Evolutionary conservation across 2,113 vertebrate species (phyloP).

Genomic region (Microcebus murinus): DNA sequence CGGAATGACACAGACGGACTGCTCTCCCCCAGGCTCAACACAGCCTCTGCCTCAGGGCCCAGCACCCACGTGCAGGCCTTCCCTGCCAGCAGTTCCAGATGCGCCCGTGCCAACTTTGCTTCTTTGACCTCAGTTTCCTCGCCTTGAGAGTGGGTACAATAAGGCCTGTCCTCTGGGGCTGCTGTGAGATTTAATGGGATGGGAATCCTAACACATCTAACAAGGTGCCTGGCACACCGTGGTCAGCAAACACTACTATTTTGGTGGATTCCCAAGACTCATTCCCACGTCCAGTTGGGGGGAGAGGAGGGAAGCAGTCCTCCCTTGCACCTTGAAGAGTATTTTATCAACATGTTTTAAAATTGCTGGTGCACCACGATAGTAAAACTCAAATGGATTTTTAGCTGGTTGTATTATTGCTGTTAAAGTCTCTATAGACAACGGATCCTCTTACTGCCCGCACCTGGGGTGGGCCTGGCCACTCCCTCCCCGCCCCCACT

Average conservation of each 20-base stretch:
- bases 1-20: not conserved
- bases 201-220: not conserved
- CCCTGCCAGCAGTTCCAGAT: not conserved
- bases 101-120: not conserved
- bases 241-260: not conserved
- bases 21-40: not conserved
- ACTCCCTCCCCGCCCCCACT: not conserved
- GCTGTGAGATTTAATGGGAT: not conserved
- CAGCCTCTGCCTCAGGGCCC: not conserved
- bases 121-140: not conserved
- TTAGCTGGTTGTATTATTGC: not conserved
- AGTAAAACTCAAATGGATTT: conserved; percentile 22
- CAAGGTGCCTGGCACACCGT: not conserved
- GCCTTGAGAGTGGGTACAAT: not conserved
- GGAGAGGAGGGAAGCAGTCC: not conserved
- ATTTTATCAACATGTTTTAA: not conserved
- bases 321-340: not conserved
- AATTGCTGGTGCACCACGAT: not conserved
- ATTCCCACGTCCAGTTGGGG: not conserved
- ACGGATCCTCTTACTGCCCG: not conserved
- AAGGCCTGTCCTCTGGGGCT: not conserved
- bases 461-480: not conserved
- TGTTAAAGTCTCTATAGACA: not conserved
- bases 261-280: not conserved
- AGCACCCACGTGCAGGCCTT: fast-evolving